Conservation (phyloP, 2,888 invertebrate species). For the Junonia oenone region DNA sequence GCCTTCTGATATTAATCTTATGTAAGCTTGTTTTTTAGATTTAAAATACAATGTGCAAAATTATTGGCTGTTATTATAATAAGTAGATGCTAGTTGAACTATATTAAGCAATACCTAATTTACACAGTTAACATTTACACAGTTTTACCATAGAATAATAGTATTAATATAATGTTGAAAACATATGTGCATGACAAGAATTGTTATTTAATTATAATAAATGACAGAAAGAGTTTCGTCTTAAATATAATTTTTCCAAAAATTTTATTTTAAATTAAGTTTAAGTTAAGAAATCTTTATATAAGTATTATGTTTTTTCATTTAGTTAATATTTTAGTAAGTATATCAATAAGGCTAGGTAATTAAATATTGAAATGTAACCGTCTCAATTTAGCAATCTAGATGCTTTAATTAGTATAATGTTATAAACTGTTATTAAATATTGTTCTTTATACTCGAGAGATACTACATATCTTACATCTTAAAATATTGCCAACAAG, state of each 20-base stretch:
- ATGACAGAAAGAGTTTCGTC: neutral
- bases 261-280: too few relatives aligned
- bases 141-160: neutral
- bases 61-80: neutral
- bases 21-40: neutral
- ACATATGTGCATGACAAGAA: neutral
- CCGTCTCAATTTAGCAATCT: slow-evolving; percentile 2
- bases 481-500: neutral
- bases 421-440: neutral
- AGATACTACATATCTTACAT: neutral
- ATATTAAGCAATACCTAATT: neutral
- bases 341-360: neutral
- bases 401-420: slow-evolving; percentile 2
- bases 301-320: too few relatives aligned
- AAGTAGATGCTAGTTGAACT: neutral
- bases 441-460: neutral
- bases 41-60: neutral
- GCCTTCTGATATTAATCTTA: neutral
- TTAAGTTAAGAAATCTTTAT: too few relatives aligned
- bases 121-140: neutral
- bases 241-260: too few relatives aligned
- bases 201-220: neutral
- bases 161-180: neutral
- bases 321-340: too few relatives aligned
- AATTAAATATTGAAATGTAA: neutral